Percentiles rank a stretch among this genome's conserved stretches.
These are phyloP conservation scores for Pissodes strobi DNA, from an alignment of 1,140 invertebrate species.

Conservation along the genomic window DNA sequence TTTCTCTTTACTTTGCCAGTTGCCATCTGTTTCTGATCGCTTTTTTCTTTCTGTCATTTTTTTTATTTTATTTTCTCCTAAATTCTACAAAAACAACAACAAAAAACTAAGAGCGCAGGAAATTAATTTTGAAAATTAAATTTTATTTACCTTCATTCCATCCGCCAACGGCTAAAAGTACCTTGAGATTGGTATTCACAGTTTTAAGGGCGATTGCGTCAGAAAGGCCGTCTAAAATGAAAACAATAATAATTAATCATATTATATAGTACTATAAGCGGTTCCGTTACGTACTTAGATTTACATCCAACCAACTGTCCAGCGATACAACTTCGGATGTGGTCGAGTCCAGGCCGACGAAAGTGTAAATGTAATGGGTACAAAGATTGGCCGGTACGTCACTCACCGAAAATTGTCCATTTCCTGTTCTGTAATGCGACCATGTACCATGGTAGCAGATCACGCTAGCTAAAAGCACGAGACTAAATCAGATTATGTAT, in stretches of 20 bases:
- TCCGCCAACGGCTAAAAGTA: constrained; percentile 74
- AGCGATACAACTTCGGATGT: constrained; percentile 60
- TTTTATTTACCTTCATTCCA: constrained; percentile 78
- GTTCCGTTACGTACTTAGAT: background rate
- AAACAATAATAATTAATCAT: background rate
- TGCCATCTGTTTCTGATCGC: too few species aligned
- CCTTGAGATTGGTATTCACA: constrained; percentile 68
- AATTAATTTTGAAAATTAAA: too few species aligned
- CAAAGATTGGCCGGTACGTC: constrained; percentile 72
- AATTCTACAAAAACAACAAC: too few species aligned
- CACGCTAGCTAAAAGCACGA: constrained; percentile 51
- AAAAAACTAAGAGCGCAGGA: too few species aligned
- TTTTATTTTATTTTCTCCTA: too few species aligned
- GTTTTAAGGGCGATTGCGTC: constrained; percentile 65
- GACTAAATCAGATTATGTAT: too few species aligned
- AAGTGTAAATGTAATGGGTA: constrained; percentile 75
- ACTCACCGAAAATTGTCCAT: constrained; percentile 68
- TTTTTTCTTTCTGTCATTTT: too few species aligned
- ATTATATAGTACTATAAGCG: background rate
- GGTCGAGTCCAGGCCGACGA: constrained; percentile 63
- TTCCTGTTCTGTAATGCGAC: constrained; percentile 69
- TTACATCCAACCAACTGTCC: constrained; percentile 68
- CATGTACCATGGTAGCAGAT: constrained; percentile 77
- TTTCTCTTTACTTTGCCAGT: too few species aligned
- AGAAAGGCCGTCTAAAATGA: constrained; percentile 32